Evolutionary conservation across 2,797 vertebrate species (phyloP), one percentile per base, ranked within the genome.

Genomic region (Notolepis coatsorum): DNA sequence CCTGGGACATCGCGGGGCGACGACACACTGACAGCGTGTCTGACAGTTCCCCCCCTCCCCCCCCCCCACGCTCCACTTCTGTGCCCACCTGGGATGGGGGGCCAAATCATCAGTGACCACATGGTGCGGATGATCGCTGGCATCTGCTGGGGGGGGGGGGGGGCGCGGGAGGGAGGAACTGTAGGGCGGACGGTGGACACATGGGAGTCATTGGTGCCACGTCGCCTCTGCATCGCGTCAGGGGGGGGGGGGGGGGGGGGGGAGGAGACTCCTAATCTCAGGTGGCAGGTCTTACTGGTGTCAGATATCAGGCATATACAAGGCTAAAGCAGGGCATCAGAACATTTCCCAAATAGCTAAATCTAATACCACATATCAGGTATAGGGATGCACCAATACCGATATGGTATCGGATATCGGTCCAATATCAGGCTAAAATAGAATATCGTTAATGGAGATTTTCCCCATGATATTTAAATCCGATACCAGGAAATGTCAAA

Each of bases 111-210:
- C 73, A 60, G 52, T 61, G 72, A 83, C 65, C 77, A 79, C 85
- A 82, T 76, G 83, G 74, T 81, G 65, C 46, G 56, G 79, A 86
- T 79, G 79, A 86, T 79, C 72, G 43, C 65, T 75, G 72, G 75
- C 75, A 75, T 82, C 79, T 82, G 80, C 76, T 79, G 79, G 61
- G 61, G 58, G 31, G 61, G 77, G 64, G 41, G 61, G 51, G 57
- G 37, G 61, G 58, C 31, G 61, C 79, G 64, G 41, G 61, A 49
- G 57, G 37, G 47, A 57, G 56, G 65, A 71, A 76, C 70, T 56
- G 65, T 66, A 81, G 70, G 65, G 62, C 60, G 74, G 58, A 74
- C 58, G 68, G 58, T 68, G 73, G 77, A 75, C 76, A 68, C 74
- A 68, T 39, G 51, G 79, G 78, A 71, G 47, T 76, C 41, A 71